Conservation (phyloP, 2,113 vertebrate genomes). For the Tinamus guttatus region DNA sequence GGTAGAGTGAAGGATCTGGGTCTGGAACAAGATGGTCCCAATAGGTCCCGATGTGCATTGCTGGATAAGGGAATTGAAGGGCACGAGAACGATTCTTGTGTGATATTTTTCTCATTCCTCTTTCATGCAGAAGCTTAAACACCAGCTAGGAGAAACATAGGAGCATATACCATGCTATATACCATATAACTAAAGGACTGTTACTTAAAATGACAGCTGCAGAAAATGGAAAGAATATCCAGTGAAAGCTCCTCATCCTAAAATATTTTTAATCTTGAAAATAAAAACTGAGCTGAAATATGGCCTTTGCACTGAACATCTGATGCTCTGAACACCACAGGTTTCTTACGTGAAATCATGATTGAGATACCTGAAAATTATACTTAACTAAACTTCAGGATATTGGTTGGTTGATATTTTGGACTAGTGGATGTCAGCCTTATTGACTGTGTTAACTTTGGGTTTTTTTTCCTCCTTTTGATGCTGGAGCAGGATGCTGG, state of each 20-base stretch:
- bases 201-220: not conserved
- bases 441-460: not conserved
- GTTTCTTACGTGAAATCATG: not conserved
- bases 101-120: not conserved
- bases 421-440: not conserved
- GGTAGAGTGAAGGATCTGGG: not conserved
- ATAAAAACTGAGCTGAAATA: not conserved
- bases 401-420: not conserved
- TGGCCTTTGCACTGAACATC: not conserved
- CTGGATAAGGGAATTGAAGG: not conserved
- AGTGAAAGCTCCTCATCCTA: not conserved
- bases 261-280: not conserved
- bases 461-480: not conserved
- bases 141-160: not conserved
- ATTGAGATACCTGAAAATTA: not conserved
- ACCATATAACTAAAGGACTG: not conserved
- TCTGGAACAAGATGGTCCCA: not conserved
- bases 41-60: not conserved
- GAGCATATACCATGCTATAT: not conserved
- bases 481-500: not conserved
- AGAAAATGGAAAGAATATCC: not conserved
- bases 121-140: conserved; percentile 4
- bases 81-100: not conserved
- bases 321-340: not conserved
- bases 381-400: not conserved